phyloP scores from a whole-genome alignment of 1,140 invertebrate species.

The Zaprionus lachaisei region DNA sequence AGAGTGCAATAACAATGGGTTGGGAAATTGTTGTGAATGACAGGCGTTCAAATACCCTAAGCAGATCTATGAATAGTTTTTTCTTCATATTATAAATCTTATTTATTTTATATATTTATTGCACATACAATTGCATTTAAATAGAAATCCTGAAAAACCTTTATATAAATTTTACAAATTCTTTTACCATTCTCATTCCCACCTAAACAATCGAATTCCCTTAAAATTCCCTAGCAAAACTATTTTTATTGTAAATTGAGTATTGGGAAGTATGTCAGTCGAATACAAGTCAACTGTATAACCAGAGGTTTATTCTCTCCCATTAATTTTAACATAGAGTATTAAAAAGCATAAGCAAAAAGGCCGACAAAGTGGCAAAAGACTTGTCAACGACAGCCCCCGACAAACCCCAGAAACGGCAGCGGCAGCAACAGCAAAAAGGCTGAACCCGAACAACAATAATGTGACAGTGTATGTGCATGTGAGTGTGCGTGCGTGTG shows the following conservation, averaged over 20 bases:
- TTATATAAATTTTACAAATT: too few relatives aligned
- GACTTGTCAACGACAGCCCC: conserved; percentile 38
- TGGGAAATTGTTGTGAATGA: not conserved
- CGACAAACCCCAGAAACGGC: conserved; percentile 15
- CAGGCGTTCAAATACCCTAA: not conserved
- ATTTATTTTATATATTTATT: too few relatives aligned
- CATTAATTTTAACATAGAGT: conserved; percentile 13
- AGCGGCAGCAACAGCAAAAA: conserved; percentile 44
- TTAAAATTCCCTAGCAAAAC: not conserved
- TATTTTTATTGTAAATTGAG: not conserved
- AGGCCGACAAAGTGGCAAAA: conserved; percentile 44
- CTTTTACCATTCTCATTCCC: not conserved
- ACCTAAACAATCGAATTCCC: not conserved
- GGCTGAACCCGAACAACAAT: conserved; percentile 24
- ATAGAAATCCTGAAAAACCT: too few relatives aligned
- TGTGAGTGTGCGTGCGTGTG: not conserved
- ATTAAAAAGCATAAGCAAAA: conserved; percentile 33
- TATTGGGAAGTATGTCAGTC: not conserved
- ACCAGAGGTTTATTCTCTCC: not conserved
- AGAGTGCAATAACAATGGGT: conserved; percentile 14
- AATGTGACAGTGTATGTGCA: not conserved
- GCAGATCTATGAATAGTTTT: not conserved
- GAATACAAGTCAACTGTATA: not conserved
- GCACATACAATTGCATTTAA: too few relatives aligned
- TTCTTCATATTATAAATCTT: too few relatives aligned